Evolutionary conservation across 2,888 invertebrate species (phyloP), one percentile per base, ranked within the genome.

Genomic region (Lepeophtheirus nordmannii): DNA sequence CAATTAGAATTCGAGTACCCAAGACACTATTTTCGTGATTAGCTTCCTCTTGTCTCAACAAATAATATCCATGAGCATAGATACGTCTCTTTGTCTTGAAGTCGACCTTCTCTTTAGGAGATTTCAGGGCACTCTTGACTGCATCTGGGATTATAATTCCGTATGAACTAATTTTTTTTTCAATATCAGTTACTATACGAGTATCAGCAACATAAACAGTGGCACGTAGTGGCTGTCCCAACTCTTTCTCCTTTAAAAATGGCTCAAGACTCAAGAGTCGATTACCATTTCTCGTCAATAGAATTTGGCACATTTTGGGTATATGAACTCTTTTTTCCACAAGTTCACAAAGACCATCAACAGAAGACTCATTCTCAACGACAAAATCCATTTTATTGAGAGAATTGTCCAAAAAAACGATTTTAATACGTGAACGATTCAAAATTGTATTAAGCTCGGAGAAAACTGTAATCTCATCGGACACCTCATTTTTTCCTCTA

Each of bases 401-500:
- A 17, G 37, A 23, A 17, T 30, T 30, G 30, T 60, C 60, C 60
- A 60, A 10, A 30, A 23, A 37, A 7, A 60, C 23, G 12, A 60
- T 30, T 60, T 38, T 30, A 10, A 60, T 8, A 14, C 60, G 60
- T 14, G 11, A 17, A 17, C 38, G 11, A 23, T 30, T 23, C 38
- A 60, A 38, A 17, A 60, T 60, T 2, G 30, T 11, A 30, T 30
- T 38, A 17, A 60, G 39, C 14, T 60, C 60, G 10, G 30, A 37
- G 7, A 60, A 60, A 11, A 60, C 38, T 10, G 60, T 14, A 1
- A 60, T 60, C 17, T 60, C 60, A 1, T 38, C 60, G 1, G 20
- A 37, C 1, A 46, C 53, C 23, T 60, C 60, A 37, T 60, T 60
- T 60, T 60, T 60, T 10, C 70, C 70, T 46, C 70, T 56, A 23